Percentiles rank a stretch among this genome's conserved stretches.
Evolutionary conservation across 2,113 vertebrate genomes (phyloP).

Genomic region (Rhynchomys soricoides): DNA sequence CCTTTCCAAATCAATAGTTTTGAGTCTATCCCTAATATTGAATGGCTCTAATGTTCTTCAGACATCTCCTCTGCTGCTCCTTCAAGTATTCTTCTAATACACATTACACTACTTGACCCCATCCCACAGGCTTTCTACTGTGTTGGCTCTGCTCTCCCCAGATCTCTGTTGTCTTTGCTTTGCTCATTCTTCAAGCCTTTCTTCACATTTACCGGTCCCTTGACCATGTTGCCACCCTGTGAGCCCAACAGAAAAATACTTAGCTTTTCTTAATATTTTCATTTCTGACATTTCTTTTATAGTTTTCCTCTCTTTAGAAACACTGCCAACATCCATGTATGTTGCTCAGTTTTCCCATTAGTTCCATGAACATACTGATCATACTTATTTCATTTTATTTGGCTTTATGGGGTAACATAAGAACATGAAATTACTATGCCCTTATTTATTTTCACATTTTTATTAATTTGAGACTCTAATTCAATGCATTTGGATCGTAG

Average conservation of each 20-base stretch:
- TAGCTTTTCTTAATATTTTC: not conserved
- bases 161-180: not conserved
- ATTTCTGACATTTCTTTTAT: not conserved
- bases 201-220: not conserved
- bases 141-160: not conserved
- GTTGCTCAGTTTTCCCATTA: not conserved
- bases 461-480: not conserved
- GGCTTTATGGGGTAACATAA: not conserved
- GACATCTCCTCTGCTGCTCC: no score
- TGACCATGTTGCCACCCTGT: fast-evolving
- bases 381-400: not conserved
- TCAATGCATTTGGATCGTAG: not conserved
- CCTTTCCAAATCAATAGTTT: no score
- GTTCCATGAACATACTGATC: not conserved
- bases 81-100: no score
- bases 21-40: no score
- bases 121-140: not conserved
- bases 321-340: not conserved
- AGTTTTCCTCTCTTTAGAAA: not conserved
- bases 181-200: not conserved
- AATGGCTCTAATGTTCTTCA: no score
- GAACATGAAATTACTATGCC: not conserved
- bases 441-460: not conserved
- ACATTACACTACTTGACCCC: no score
- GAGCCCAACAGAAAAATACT: not conserved